Percentiles rank a stretch among this genome's conserved stretches.
These are phyloP conservation scores for Drosophila elegans DNA, from an alignment of 1,140 invertebrate genomes.

Conservation along the genomic window DNA sequence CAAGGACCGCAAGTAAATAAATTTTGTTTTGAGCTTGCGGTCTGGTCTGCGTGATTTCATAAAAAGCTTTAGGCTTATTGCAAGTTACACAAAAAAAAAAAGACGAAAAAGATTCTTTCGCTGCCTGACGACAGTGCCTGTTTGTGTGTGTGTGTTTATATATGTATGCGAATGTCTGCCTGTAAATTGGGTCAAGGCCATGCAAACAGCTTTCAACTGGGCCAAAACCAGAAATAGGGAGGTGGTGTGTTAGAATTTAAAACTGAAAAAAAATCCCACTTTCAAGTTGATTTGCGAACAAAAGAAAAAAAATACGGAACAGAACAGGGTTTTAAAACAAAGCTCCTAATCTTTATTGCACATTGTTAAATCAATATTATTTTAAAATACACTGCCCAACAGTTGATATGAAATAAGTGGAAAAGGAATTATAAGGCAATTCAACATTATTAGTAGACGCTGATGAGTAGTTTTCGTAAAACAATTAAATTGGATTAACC, in stretches of 20 bases:
- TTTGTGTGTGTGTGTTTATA: not conserved
- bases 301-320: no score
- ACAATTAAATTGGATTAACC: no score
- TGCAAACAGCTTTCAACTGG: constrained; percentile 49
- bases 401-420: no score
- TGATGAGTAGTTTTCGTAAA: no score
- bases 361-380: no score
- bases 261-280: not conserved
- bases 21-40: constrained; percentile 3
- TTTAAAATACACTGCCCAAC: no score
- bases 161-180: constrained; percentile 9
- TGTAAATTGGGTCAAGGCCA: constrained; percentile 74
- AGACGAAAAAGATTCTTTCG: constrained; percentile 7
- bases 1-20: constrained; percentile 9
- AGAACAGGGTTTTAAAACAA: no score
- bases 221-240: constrained; percentile 10
- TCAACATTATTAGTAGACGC: no score
- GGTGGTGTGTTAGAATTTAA: not conserved
- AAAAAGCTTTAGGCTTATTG: constrained; percentile 35
- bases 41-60: constrained; percentile 3
- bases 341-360: no score
- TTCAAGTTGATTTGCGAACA: no score
- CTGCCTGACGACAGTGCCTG: constrained; percentile 2
- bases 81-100: constrained; percentile 23
- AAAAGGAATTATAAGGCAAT: no score